Percentiles rank a stretch among this genome's conserved stretches.
Evolutionary conservation across 2,113 vertebrate genomes (phyloP).

Genomic region (Ciconia boyciana): DNA sequence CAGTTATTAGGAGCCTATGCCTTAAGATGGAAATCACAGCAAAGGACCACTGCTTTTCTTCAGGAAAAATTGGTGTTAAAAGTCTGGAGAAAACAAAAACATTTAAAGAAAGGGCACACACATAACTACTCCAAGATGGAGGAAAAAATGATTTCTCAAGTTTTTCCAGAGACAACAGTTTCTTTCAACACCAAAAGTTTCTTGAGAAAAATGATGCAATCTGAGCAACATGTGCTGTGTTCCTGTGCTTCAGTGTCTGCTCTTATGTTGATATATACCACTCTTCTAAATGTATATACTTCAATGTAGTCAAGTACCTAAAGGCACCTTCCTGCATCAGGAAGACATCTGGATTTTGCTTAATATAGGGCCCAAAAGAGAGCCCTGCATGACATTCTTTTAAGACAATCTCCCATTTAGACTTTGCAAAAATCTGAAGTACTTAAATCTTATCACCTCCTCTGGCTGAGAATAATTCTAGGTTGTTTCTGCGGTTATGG

Average conservation of each 20-base stretch:
- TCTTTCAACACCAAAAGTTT: neutral
- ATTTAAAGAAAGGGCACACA: neutral
- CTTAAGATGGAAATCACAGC: neutral
- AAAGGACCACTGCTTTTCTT: neutral
- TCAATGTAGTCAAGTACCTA: neutral
- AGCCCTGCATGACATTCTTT: fast-evolving
- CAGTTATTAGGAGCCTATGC: neutral
- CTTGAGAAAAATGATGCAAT: neutral
- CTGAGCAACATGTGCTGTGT: neutral
- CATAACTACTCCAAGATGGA: neutral
- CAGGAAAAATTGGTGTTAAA: neutral
- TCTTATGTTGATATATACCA: neutral
- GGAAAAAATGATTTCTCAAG: neutral
- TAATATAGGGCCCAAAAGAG: neutral
- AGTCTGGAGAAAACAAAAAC: neutral
- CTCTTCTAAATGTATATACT: neutral
- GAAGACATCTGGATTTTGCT: neutral
- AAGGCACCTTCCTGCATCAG: neutral
- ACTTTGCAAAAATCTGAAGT: neutral
- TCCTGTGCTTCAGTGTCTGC: neutral
- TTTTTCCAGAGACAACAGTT: neutral
- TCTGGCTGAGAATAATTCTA: neutral
- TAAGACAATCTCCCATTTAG: neutral
- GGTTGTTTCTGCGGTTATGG: neutral
- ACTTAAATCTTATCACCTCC: neutral